Conservation (phyloP, 2,888 invertebrate genomes). For the Tetropium fuscum region DNA sequence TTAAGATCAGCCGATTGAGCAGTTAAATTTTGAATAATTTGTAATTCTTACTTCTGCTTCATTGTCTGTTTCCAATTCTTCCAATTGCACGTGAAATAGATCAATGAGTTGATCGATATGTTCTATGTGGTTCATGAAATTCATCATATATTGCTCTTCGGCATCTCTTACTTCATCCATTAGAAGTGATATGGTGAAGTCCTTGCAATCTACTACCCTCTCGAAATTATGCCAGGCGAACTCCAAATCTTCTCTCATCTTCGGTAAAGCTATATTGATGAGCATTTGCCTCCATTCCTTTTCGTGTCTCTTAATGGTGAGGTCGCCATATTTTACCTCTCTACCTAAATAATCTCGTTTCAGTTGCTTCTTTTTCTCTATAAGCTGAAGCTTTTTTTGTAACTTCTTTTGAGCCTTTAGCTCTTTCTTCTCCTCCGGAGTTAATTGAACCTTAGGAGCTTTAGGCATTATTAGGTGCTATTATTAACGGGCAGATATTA, state of each 20-base stretch:
- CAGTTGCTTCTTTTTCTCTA: constrained; percentile 52
- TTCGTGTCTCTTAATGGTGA: constrained; percentile 57
- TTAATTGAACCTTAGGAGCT: constrained; percentile 43
- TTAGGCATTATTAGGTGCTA: constrained; percentile 35
- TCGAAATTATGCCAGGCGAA: constrained; percentile 66
- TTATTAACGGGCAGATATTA: not conserved
- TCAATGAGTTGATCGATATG: constrained; percentile 61
- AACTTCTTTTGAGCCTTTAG: constrained; percentile 46
- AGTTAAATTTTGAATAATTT: not conserved
- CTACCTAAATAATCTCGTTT: constrained; percentile 59
- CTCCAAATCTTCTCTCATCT: constrained; percentile 62
- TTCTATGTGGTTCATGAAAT: constrained; percentile 60
- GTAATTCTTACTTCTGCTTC: constrained; percentile 48
- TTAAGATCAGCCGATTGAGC: constrained; percentile 1
- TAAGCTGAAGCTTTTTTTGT: constrained; percentile 48
- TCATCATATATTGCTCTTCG: constrained; percentile 63
- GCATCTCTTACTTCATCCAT: constrained; percentile 63
- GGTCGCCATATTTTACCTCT: constrained; percentile 61
- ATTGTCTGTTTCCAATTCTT: constrained; percentile 57
- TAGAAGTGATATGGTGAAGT: constrained; percentile 63
- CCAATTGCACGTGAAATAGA: constrained; percentile 57
- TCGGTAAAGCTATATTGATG: constrained; percentile 61
- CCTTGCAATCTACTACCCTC: constrained; percentile 65
- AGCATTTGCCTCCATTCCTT: constrained; percentile 64
- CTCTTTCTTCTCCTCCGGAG: constrained; percentile 49